phyloP scores from a whole-genome alignment of 2,797 vertebrate genomes.

The Spatula versicolor region DNA sequence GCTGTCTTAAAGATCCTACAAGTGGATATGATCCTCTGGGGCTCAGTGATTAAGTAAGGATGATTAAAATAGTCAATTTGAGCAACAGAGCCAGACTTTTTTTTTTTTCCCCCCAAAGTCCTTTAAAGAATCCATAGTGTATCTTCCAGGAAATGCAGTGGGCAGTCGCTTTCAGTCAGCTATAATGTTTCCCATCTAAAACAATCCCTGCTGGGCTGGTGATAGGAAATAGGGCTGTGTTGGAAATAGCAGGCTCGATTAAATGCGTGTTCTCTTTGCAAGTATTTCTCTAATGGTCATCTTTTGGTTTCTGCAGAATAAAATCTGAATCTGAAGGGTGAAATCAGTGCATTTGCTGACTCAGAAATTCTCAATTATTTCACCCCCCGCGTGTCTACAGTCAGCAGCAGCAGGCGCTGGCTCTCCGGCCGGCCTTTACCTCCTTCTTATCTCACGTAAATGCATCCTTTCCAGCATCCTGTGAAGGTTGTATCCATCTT shows the following conservation, averaged over 20 bases:
- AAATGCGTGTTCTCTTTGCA: neutral
- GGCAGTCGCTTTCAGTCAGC: neutral
- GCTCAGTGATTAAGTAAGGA: neutral
- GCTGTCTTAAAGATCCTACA: neutral
- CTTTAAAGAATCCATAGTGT: neutral
- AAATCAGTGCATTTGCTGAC: neutral
- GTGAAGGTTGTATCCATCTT: neutral
- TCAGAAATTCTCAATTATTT: neutral
- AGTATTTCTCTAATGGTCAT: neutral
- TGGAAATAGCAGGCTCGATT: neutral
- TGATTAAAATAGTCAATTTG: neutral
- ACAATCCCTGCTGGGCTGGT: neutral
- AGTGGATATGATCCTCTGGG: neutral
- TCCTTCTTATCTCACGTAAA: no score
- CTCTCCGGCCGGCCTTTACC: neutral
- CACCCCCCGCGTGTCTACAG: no score
- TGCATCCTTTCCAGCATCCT: neutral
- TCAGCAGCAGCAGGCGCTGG: neutral
- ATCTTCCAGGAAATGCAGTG: neutral
- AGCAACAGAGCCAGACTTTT: neutral
- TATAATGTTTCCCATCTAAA: neutral
- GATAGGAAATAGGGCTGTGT: neutral
- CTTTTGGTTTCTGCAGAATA: neutral
- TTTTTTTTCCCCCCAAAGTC: neutral
- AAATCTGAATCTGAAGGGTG: neutral